These are phyloP conservation scores for Cantharis nigra DNA, from an alignment of 2,888 invertebrate genomes.

Conservation along the genomic window DNA sequence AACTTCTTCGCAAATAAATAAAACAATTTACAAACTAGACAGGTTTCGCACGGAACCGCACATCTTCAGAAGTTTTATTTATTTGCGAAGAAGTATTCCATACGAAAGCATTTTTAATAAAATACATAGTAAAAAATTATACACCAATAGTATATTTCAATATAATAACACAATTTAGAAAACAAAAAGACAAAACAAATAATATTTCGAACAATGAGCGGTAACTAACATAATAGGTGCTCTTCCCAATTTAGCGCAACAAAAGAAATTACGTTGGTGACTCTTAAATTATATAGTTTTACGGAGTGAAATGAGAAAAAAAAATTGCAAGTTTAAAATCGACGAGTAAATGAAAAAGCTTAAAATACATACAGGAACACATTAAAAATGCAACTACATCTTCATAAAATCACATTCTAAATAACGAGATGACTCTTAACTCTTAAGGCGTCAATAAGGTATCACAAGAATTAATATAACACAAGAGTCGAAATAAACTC, in stretches of 20 bases:
- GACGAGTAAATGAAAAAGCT: background rate
- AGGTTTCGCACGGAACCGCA: too few relatives aligned
- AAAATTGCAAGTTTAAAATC: background rate
- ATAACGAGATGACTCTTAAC: conserved; percentile 18
- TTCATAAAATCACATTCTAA: conserved; percentile 16
- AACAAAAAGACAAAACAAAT: too few relatives aligned
- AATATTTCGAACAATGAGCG: background rate
- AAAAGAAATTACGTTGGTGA: too few relatives aligned
- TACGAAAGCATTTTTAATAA: background rate
- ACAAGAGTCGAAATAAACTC: conserved; percentile 11
- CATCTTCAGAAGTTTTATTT: too few relatives aligned
- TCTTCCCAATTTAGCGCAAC: background rate
- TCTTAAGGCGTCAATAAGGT: conserved; percentile 22
- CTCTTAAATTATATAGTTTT: background rate
- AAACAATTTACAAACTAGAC: too few relatives aligned
- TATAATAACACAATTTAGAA: background rate
- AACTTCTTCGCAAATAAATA: too few relatives aligned
- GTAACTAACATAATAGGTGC: background rate
- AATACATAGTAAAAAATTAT: background rate
- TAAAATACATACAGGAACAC: conserved; percentile 21
- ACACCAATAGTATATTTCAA: background rate
- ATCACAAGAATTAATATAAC: conserved; percentile 28
- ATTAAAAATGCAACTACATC: conserved; percentile 16
- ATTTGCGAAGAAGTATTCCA: too few relatives aligned
- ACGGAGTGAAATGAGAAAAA: background rate